These are phyloP conservation scores for Phenacoccus solenopsis DNA, from an alignment of 1,140 invertebrate species.

Conservation along the genomic window DNA sequence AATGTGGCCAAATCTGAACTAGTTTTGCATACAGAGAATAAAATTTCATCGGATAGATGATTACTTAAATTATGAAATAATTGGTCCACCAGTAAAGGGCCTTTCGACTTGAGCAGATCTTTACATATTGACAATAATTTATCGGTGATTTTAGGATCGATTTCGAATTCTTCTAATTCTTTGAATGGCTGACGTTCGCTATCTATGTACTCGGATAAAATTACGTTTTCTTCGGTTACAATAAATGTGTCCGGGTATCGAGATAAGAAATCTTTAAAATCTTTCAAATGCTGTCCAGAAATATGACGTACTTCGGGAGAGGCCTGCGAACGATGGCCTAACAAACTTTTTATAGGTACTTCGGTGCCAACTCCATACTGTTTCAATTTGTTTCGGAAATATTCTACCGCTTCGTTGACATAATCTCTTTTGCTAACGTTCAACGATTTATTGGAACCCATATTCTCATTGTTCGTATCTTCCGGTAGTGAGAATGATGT, in stretches of 20 bases:
- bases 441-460: slow-evolving; percentile 34
- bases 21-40: slow-evolving; percentile 72
- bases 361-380: slow-evolving; percentile 80
- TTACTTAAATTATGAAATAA: slow-evolving; percentile 67
- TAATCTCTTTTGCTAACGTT: slow-evolving; percentile 59
- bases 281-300: slow-evolving; percentile 83
- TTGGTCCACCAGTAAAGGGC: slow-evolving; percentile 70
- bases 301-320: slow-evolving; percentile 91
- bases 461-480: slow-evolving; percentile 36
- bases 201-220: slow-evolving; percentile 49
- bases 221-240: slow-evolving; percentile 74
- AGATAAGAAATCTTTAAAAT: slow-evolving; percentile 81
- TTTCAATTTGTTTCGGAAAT: slow-evolving; percentile 79
- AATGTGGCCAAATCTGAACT: slow-evolving; percentile 74
- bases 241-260: slow-evolving; percentile 77
- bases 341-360: slow-evolving; percentile 82
- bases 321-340: slow-evolving; percentile 85
- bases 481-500: slow-evolving; percentile 46
- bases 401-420: slow-evolving; percentile 83
- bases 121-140: slow-evolving; percentile 64
- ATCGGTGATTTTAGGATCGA: slow-evolving; percentile 64
- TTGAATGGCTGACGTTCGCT: slow-evolving; percentile 43
- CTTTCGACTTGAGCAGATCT: slow-evolving; percentile 60
- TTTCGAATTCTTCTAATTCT: slow-evolving; percentile 55
- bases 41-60: slow-evolving; percentile 60